Evolutionary conservation across 2,888 invertebrate species (phyloP).

Genomic region (Drosophila falleni): DNA sequence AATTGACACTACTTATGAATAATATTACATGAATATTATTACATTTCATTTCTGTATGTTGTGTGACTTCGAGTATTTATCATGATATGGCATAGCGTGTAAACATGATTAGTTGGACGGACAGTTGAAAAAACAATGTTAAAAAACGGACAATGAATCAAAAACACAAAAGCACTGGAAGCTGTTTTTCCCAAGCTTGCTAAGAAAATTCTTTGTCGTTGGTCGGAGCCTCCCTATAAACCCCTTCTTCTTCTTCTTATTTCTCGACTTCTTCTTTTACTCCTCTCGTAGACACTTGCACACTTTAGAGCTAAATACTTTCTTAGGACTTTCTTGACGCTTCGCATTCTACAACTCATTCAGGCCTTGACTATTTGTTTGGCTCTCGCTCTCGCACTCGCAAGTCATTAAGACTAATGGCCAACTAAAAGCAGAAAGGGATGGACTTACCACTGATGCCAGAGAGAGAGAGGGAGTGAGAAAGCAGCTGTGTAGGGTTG

Average conservation of each 20-base stretch:
- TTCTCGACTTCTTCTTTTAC: background rate
- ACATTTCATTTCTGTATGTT: too few species aligned
- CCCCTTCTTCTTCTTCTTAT: background rate
- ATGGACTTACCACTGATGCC: slow-evolving; percentile 5
- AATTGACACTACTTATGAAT: too few species aligned
- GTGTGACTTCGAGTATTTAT: background rate
- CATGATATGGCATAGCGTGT: slow-evolving; percentile 26
- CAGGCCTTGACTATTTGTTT: slow-evolving; percentile 45
- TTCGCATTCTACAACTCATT: slow-evolving; percentile 52
- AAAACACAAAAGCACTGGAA: slow-evolving; percentile 35
- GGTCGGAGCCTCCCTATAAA: background rate
- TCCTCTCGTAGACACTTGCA: background rate
- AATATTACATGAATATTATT: too few species aligned
- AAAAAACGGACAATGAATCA: slow-evolving; percentile 54
- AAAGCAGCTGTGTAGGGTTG: background rate
- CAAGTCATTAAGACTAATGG: slow-evolving; percentile 82
- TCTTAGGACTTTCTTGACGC: slow-evolving; percentile 60
- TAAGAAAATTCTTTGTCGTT: slow-evolving; percentile 11
- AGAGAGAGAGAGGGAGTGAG: background rate
- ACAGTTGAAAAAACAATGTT: slow-evolving; percentile 31
- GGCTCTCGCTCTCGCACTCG: slow-evolving; percentile 17
- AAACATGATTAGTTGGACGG: slow-evolving; percentile 29
- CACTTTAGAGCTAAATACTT: slow-evolving; percentile 51
- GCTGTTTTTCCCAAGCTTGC: slow-evolving; percentile 19
- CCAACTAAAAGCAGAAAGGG: slow-evolving; percentile 62